phyloP scores from a whole-genome alignment of 2,888 invertebrate genomes.

The Drosophila mercatorum region DNA sequence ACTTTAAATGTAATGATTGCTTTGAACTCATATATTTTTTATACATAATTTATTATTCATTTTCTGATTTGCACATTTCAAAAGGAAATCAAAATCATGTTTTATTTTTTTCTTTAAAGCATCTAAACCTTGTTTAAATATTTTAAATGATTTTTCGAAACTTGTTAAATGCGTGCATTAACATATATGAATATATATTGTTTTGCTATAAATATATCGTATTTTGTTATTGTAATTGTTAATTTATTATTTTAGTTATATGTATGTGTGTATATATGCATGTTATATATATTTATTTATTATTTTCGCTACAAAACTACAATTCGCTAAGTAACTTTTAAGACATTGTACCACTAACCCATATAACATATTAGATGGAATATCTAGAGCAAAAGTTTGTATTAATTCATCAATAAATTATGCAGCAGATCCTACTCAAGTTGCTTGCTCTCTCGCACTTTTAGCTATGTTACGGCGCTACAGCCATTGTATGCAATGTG shows the following conservation, averaged over 20 bases:
- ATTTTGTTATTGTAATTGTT: conserved; percentile 12
- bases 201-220: conserved; percentile 10
- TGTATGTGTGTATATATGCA: conserved; percentile 28
- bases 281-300: conserved; percentile 39
- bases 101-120: background rate
- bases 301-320: conserved; percentile 51
- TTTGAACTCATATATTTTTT: conserved; percentile 69
- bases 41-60: conserved; percentile 29
- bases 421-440: background rate
- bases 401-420: background rate
- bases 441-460: background rate
- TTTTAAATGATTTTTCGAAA: background rate
- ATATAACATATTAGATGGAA: conserved; percentile 8
- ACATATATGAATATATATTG: background rate
- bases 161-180: conserved; percentile 20
- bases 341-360: conserved; percentile 27
- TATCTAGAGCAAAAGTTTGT: conserved; percentile 4
- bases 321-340: conserved; percentile 51
- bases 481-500: background rate
- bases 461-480: background rate
- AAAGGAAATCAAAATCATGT: conserved; percentile 8
- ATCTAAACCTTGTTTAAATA: background rate
- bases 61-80: conserved; percentile 26
- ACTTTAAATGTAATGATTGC: conserved; percentile 75
- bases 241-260: conserved; percentile 6